A percentile compares a stretch with the other conserved stretches of the same genome.
Conservation (phyloP, 2,888 invertebrate genomes). For the Cetonia aurata region DNA sequence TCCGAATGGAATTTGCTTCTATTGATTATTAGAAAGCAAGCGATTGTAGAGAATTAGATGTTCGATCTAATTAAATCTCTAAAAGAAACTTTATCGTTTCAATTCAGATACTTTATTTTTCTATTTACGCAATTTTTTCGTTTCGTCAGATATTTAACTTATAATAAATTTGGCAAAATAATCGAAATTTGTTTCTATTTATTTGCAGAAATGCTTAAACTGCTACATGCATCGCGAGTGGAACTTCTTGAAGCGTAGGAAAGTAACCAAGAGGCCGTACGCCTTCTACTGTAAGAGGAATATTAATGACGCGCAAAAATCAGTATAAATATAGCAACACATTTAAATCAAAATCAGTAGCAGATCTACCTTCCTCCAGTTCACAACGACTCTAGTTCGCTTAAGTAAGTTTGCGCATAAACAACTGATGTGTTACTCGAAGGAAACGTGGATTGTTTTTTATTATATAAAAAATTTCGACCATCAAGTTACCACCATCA, state of each 20-base stretch:
- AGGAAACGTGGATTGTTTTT: constrained; percentile 1
- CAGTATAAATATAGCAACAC: constrained; percentile 25
- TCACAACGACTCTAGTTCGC: constrained; percentile 15
- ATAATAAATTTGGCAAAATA: not conserved
- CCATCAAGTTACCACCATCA: not conserved
- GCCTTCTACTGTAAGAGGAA: constrained; percentile 33
- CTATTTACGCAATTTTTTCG: too few relatives aligned
- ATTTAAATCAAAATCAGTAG: constrained; percentile 39
- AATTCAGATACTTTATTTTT: too few relatives aligned
- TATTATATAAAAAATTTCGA: not conserved
- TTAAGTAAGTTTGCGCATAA: not conserved
- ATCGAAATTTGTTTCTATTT: not conserved
- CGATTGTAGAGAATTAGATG: too few relatives aligned
- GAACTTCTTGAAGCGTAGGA: constrained; percentile 5
- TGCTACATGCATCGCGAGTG: constrained; percentile 10
- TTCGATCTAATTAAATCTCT: too few relatives aligned
- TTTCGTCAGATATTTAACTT: not conserved
- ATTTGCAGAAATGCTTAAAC: not conserved
- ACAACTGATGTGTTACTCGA: not conserved
- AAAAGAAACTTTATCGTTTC: too few relatives aligned
- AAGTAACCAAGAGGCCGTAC: constrained; percentile 15
- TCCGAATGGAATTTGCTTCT: too few relatives aligned
- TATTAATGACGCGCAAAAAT: constrained; percentile 30
- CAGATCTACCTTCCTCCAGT: constrained; percentile 30
- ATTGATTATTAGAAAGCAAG: too few relatives aligned